Percentiles rank a stretch among this genome's conserved stretches.
Evolutionary conservation across 1,140 invertebrate species (phyloP).

Genomic region (Apis laboriosa): DNA sequence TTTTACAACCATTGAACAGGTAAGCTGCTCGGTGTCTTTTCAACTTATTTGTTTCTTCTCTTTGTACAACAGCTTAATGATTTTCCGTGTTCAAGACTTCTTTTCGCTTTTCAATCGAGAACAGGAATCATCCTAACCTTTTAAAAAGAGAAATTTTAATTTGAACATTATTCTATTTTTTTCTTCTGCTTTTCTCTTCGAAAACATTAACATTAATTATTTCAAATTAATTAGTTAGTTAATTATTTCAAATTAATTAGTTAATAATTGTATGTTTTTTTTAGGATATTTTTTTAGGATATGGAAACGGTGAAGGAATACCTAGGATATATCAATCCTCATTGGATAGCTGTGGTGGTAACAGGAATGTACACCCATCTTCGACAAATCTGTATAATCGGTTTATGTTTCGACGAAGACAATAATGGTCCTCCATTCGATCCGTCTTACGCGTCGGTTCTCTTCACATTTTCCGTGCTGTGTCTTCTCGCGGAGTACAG

Average conservation of each 20-base stretch:
- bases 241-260: not conserved
- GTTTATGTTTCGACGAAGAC: slow-evolving; percentile 73
- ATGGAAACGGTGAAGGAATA: slow-evolving; percentile 73
- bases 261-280: too few species aligned
- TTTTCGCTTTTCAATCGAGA: not conserved
- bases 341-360: slow-evolving; percentile 75
- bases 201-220: not conserved
- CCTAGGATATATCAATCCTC: slow-evolving; percentile 72
- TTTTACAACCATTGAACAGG: not conserved
- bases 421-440: slow-evolving; percentile 61
- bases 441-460: slow-evolving; percentile 72
- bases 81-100: not conserved
- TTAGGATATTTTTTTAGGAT: not conserved
- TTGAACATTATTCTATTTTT: not conserved
- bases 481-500: slow-evolving; percentile 77
- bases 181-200: too few species aligned
- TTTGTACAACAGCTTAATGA: not conserved
- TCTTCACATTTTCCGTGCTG: slow-evolving; percentile 76
- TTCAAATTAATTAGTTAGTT: not conserved
- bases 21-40: not conserved
- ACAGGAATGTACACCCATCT: slow-evolving; percentile 77
- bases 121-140: too few species aligned
- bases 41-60: not conserved
- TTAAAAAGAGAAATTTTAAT: not conserved
- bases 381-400: slow-evolving; percentile 77